phyloP scores from a whole-genome alignment of 2,888 invertebrate genomes.

The Thereva unica region DNA sequence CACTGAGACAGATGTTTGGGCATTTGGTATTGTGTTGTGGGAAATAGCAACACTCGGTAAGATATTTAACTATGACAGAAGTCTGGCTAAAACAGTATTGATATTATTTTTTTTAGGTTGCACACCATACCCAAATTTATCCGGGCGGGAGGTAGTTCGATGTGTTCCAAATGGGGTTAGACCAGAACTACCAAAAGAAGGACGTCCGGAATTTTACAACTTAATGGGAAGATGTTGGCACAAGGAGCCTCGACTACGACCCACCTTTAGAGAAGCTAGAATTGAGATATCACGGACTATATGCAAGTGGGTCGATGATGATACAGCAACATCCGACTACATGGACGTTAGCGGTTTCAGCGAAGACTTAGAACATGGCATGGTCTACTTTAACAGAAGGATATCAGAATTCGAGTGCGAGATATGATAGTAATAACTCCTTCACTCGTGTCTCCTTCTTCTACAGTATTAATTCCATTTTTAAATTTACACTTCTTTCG shows the following conservation, averaged over 20 bases:
- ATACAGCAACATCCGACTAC: slow-evolving; percentile 56
- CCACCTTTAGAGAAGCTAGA: slow-evolving; percentile 68
- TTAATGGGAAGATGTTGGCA: slow-evolving; percentile 69
- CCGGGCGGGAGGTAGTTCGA: slow-evolving; percentile 80
- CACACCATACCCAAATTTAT: slow-evolving; percentile 84
- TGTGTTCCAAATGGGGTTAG: slow-evolving; percentile 78
- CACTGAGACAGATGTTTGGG: slow-evolving; percentile 84
- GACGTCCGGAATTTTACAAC: slow-evolving; percentile 70
- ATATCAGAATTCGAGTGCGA: slow-evolving; percentile 70
- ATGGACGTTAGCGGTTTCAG: slow-evolving; percentile 59
- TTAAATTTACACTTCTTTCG: too few species aligned
- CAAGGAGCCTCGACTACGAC: slow-evolving; percentile 72
- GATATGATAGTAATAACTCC: slow-evolving; percentile 56
- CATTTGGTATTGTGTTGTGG: slow-evolving; percentile 84
- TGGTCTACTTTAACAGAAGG: slow-evolving; percentile 59
- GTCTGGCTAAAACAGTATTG: not conserved
- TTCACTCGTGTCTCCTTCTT: not conserved
- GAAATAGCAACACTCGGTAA: slow-evolving; percentile 83
- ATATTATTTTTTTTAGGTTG: slow-evolving; percentile 64
- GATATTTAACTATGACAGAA: slow-evolving; percentile 25
- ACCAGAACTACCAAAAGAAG: slow-evolving; percentile 78
- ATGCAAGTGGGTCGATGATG: slow-evolving; percentile 57
- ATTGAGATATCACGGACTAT: slow-evolving; percentile 55
- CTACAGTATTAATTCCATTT: slow-evolving; percentile 21
- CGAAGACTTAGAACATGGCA: slow-evolving; percentile 58